phyloP scores from a whole-genome alignment of 2,888 invertebrate genomes.

The Teleogryllus oceanicus region DNA sequence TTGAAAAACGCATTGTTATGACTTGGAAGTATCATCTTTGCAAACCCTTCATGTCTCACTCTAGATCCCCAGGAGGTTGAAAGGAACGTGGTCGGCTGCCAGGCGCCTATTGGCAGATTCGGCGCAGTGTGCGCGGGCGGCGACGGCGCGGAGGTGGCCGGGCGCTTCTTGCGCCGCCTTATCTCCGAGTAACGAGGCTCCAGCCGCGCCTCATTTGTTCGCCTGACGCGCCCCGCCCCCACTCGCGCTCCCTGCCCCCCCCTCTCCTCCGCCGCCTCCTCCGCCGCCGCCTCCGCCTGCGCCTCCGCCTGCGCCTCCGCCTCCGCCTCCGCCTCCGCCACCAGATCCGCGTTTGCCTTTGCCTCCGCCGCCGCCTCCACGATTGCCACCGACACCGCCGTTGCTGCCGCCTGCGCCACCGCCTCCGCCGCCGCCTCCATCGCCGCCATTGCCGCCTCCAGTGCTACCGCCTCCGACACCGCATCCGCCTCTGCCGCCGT shows the following conservation, averaged over 20 bases:
- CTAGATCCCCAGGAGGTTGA: too few relatives aligned
- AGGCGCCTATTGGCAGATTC: background rate
- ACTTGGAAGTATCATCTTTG: too few relatives aligned
- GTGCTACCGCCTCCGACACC: too few relatives aligned
- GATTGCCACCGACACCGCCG: too few relatives aligned
- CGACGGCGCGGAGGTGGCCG: background rate
- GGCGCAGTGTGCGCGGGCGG: background rate
- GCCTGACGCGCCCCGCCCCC: background rate
- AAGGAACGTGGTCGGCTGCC: too few relatives aligned
- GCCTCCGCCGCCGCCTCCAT: background rate
- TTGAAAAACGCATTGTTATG: too few relatives aligned
- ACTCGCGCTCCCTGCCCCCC: background rate
- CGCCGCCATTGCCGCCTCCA: background rate
- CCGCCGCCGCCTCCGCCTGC: background rate
- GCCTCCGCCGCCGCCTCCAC: too few relatives aligned
- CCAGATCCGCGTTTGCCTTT: background rate
- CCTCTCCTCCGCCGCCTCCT: background rate
- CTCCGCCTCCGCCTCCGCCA: background rate
- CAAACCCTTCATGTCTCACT: too few relatives aligned
- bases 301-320: too few relatives aligned
- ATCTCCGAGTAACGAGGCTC: background rate
- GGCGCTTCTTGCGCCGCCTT: conserved; percentile 1
- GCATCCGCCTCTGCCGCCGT: too few relatives aligned
- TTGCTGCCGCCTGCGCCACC: too few relatives aligned
- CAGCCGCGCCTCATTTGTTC: background rate